Conservation (phyloP, 2,113 vertebrate genomes). For the Melospiza melodia region DNA sequence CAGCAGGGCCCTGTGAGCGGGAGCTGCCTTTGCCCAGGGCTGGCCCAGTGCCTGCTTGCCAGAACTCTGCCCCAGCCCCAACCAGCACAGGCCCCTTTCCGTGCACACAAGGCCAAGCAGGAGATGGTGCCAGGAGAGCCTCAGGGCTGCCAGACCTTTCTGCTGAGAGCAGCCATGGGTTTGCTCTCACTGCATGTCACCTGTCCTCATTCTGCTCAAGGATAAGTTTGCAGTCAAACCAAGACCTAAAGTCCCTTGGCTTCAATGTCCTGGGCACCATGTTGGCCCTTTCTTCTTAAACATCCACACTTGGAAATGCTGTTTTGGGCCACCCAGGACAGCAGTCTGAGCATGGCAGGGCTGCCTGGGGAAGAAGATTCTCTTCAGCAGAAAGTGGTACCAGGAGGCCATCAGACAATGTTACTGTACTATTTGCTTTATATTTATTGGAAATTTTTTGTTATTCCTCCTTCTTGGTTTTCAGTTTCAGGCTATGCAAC, state of each 20-base stretch:
- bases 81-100: neutral
- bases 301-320: neutral
- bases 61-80: neutral
- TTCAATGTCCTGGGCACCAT: neutral
- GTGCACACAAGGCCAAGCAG: neutral
- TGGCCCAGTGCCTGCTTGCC: neutral
- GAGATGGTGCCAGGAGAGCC: neutral
- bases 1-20: neutral
- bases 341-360: neutral
- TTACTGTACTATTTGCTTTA: neutral
- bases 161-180: neutral
- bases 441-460: neutral
- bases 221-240: neutral
- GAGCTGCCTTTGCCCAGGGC: neutral
- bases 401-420: neutral
- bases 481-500: conserved; percentile 76
- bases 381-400: neutral
- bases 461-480: neutral
- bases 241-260: neutral
- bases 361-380: neutral
- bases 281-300: neutral
- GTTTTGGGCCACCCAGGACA: neutral
- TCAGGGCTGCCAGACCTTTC: neutral
- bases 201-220: neutral
- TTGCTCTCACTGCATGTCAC: neutral